Percentiles rank a stretch among this genome's conserved stretches.
phyloP scores from a whole-genome alignment of 2,113 vertebrate genomes.

The Labrus mixtus region DNA sequence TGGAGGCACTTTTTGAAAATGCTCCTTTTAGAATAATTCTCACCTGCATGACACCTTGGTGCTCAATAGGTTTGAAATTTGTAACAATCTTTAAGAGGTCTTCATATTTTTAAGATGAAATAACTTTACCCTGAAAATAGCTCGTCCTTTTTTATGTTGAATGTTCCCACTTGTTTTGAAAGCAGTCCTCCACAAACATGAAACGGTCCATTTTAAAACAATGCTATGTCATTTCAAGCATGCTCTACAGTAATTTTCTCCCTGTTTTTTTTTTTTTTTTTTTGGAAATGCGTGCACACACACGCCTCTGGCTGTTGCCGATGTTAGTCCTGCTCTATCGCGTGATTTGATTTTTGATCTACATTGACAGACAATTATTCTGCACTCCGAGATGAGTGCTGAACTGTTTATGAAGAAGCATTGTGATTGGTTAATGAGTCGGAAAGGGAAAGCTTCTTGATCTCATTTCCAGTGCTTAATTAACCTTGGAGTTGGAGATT shows the following conservation, averaged over 20 bases:
- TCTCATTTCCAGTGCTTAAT: conserved; percentile 84
- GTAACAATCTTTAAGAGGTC: no score
- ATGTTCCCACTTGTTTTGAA: background rate
- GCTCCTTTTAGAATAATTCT: background rate
- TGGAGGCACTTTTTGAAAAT: background rate
- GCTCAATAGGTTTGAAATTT: background rate
- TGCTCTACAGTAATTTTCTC: background rate
- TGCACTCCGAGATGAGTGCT: conserved; percentile 61
- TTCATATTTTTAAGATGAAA: background rate
- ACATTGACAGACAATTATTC: conserved; percentile 78
- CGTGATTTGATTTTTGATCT: conserved; percentile 74
- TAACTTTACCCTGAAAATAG: background rate
- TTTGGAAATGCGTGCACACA: conserved; percentile 4
- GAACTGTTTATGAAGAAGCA: conserved; percentile 77
- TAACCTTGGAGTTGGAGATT: conserved; percentile 84
- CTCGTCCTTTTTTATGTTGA: background rate
- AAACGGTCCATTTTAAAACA: background rate
- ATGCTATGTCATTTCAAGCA: background rate
- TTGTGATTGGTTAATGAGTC: conserved; percentile 84
- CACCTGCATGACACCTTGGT: background rate
- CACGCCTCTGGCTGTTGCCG: conserved; percentile 29
- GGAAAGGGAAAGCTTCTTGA: conserved; percentile 83
- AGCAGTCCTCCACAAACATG: no score
- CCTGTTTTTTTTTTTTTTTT: background rate
- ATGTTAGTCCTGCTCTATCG: conserved; percentile 15